Conservation (phyloP, 2,888 invertebrate genomes). For the Tetragonula carbonaria region DNA sequence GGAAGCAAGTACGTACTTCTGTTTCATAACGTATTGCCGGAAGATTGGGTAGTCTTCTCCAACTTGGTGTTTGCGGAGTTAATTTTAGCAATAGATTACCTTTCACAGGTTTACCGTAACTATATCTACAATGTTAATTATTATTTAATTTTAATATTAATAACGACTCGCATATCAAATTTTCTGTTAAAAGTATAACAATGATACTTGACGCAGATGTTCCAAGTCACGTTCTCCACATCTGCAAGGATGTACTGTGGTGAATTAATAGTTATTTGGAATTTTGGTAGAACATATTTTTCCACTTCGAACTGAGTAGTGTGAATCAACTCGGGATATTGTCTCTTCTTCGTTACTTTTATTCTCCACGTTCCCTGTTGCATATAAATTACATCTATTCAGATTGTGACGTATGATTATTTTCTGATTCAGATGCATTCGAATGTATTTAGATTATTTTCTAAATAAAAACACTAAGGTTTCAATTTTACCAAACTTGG, state of each 20-base stretch:
- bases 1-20: constrained; percentile 67
- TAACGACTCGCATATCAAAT: neutral
- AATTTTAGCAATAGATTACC: constrained; percentile 85
- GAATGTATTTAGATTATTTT: neutral
- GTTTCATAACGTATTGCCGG: constrained; percentile 80
- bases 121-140: constrained; percentile 84
- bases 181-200: neutral
- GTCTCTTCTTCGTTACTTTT: constrained; percentile 80
- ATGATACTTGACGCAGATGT: constrained; percentile 85
- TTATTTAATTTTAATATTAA: neutral
- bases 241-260: constrained; percentile 85
- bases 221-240: constrained; percentile 84
- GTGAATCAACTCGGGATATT: constrained; percentile 79
- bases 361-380: constrained; percentile 86
- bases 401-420: neutral
- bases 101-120: constrained; percentile 87
- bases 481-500: constrained; percentile 75
- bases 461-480: neutral
- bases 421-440: neutral
- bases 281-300: constrained; percentile 86
- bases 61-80: constrained; percentile 79
- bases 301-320: constrained; percentile 85
- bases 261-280: constrained; percentile 85
- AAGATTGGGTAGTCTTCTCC: constrained; percentile 78
- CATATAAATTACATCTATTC: neutral